A percentile compares a stretch with the other conserved stretches of the same genome.
Conservation (phyloP, 1,140 invertebrate species). For the Popillia japonica region DNA sequence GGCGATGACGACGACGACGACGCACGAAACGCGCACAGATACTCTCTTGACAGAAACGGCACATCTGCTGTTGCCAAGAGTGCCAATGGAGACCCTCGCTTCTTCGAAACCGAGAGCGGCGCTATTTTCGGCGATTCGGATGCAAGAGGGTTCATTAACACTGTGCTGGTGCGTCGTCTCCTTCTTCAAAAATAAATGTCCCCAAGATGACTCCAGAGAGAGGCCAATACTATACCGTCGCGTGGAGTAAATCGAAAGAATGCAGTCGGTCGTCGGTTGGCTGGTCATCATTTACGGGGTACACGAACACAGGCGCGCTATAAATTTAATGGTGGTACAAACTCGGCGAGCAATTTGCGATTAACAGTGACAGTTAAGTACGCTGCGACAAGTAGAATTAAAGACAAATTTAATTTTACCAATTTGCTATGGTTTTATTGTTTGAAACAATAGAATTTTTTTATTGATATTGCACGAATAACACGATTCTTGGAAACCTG, state of each 20-base stretch:
- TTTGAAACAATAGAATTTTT: not conserved
- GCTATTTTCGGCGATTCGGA: slow-evolving; percentile 26
- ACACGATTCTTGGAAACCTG: too few species aligned
- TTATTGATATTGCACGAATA: not conserved
- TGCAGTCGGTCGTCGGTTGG: not conserved
- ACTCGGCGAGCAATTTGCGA: not conserved
- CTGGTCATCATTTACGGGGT: slow-evolving; percentile 16
- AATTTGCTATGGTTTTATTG: not conserved
- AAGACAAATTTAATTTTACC: not conserved
- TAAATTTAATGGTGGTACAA: not conserved
- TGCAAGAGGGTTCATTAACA: slow-evolving; percentile 34
- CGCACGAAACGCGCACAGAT: slow-evolving; percentile 8
- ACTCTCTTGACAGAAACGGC: slow-evolving; percentile 25
- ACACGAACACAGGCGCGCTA: not conserved
- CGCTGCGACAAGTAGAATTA: not conserved
- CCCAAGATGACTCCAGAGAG: slow-evolving; percentile 14
- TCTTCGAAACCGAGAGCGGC: slow-evolving; percentile 14
- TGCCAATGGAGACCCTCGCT: slow-evolving; percentile 13
- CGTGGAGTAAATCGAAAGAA: slow-evolving; percentile 13
- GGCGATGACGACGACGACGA: not conserved
- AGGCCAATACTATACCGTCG: not conserved
- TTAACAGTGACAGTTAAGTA: not conserved
- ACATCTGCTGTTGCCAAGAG: slow-evolving; percentile 27
- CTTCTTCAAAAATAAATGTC: slow-evolving; percentile 32
- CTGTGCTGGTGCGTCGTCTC: slow-evolving; percentile 21